Evolutionary conservation across 35 echinoderm and acorn worm genomes (phyloP).

Genomic region (Anneissia japonica): DNA sequence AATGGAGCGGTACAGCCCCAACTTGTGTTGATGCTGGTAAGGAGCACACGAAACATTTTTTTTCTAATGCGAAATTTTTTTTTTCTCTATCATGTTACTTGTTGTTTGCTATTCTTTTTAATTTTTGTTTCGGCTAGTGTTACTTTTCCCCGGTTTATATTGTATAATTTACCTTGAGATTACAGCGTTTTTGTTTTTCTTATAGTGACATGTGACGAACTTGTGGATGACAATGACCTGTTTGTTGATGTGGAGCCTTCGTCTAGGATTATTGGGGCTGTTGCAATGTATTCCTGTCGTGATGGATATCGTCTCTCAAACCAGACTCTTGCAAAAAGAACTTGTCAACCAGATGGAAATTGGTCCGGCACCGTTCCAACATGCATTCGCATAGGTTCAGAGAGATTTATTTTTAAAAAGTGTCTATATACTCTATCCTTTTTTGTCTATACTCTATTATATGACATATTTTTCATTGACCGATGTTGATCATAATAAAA

Average conservation of each 20-base stretch:
- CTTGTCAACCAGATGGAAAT: not conserved
- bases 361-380: not conserved
- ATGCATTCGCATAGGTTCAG: not conserved
- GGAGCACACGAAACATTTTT: too few relatives aligned
- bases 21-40: not conserved
- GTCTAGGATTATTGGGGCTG: not conserved
- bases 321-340: not conserved
- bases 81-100: too few relatives aligned
- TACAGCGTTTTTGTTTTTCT: not conserved
- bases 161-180: too few relatives aligned
- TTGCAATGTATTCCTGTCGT: not conserved
- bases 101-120: too few relatives aligned
- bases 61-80: too few relatives aligned
- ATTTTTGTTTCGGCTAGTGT: too few relatives aligned
- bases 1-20: not conserved
- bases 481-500: too few relatives aligned
- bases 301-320: not conserved
- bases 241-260: not conserved
- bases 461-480: too few relatives aligned
- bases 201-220: not conserved
- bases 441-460: too few relatives aligned
- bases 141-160: too few relatives aligned
- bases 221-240: not conserved
- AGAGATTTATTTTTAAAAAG: too few relatives aligned
- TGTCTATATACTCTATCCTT: too few relatives aligned